These are phyloP conservation scores for Sparus aurata DNA, from an alignment of 2,797 vertebrate genomes.

Conservation along the genomic window DNA sequence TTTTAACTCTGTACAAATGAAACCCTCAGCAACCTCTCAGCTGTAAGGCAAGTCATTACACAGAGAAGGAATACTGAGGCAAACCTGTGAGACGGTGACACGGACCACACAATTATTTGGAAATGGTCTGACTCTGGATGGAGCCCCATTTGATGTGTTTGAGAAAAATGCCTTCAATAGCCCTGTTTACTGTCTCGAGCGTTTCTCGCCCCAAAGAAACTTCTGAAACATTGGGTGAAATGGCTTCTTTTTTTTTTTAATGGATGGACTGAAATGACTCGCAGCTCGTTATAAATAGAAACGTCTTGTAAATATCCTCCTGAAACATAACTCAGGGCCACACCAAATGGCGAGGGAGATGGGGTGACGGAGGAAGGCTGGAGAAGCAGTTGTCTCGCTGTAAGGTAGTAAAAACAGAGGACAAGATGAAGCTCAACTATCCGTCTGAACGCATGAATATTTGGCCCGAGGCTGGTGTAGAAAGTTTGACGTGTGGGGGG, in stretches of 20 bases:
- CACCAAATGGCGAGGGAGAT: constrained; percentile 52
- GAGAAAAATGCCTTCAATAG: constrained; percentile 15
- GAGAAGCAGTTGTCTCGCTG: constrained; percentile 49
- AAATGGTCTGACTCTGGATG: constrained; percentile 14
- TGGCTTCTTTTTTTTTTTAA: constrained; percentile 29
- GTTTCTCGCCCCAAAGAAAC: constrained; percentile 16
- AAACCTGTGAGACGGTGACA: constrained; percentile 10
- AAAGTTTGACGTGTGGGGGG: constrained; percentile 43
- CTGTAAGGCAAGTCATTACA: not conserved
- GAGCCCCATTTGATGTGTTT: constrained; percentile 16
- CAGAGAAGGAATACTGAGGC: constrained; percentile 1
- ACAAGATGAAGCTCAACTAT: constrained; percentile 49
- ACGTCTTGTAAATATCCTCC: constrained; percentile 23
- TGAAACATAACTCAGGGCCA: constrained; percentile 52
- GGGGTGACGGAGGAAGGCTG: constrained; percentile 8
- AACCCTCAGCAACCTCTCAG: constrained; percentile 22
- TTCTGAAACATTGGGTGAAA: constrained; percentile 21
- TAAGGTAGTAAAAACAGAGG: constrained; percentile 52
- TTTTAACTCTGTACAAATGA: not conserved
- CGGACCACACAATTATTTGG: not conserved
- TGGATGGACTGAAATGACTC: constrained; percentile 47
- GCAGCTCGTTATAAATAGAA: constrained; percentile 53
- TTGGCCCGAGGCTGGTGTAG: constrained; percentile 40
- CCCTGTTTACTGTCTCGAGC: constrained; percentile 13
- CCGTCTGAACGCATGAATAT: constrained; percentile 30